Evolutionary conservation across 1,140 invertebrate genomes (phyloP), one percentile per base, ranked within the genome.

Genomic region (Macrotrachela quadricornifera): DNA sequence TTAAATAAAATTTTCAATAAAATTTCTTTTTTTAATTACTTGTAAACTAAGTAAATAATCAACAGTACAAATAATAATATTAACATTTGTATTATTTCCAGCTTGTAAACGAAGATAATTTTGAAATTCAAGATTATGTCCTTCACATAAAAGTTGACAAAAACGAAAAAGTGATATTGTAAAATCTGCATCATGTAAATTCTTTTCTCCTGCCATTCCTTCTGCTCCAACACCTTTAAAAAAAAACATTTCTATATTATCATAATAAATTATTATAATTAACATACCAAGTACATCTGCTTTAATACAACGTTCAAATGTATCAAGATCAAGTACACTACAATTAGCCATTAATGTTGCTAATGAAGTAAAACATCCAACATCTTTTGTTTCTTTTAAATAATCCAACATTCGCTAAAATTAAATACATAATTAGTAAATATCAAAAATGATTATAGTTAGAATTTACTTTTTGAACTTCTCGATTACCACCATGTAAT

Each of bases 171-270:
- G 73, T 0, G 86, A 85, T 70, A 91, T 95, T 0, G 91, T 99
- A 61, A 96, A 94, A 65, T 95, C 91, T 0, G 88, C 87, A 71
- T 99, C 92, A 64, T 96, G 87, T 81, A 97, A 90, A 70, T 99
- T 99, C 69, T 96, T 95, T 67, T 94, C 88, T 12, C 88, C 88
- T 37, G 88, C 85, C 10, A 86, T 85, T 18, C 87, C 84, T 0
- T 51, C 49, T 13, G 51, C 50, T 6, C 6, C 13, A 47, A 79
- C 78, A 16, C 80, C 80, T 2, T 21, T 2, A 30, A 8, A 30
- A 8, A 30, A 30, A 30, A 30, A 30, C 8, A 30, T 2, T 30
- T 4, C 2, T 30, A 8, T 30, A 30, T 8, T 4, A 30, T 8
- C 8, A 30, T 30, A 30, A 4, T 30, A 30, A 8, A 30, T 4